phyloP scores from a whole-genome alignment of 2,888 invertebrate genomes.

The Reticulitermes lucifugus region DNA sequence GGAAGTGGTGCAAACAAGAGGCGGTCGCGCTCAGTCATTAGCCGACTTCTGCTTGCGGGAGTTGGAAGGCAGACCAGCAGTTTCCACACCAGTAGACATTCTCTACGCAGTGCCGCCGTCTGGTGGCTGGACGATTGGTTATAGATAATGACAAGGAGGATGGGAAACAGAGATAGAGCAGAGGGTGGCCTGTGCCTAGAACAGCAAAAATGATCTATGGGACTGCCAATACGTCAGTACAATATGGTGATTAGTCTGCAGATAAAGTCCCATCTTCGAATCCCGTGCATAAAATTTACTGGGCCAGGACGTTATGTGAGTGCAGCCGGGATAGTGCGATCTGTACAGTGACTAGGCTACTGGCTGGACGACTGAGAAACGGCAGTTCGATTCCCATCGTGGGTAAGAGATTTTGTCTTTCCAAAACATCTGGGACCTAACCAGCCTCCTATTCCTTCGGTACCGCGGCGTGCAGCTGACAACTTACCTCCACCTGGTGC shows the following conservation, averaged over 20 bases:
- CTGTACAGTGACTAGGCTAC: no score
- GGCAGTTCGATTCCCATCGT: no score
- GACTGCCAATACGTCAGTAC: neutral
- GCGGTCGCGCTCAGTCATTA: neutral
- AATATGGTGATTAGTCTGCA: no score
- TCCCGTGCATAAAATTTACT: neutral
- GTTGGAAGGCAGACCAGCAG: constrained; percentile 4
- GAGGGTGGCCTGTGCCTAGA: neutral
- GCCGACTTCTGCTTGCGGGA: neutral
- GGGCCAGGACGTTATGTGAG: neutral
- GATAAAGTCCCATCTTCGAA: neutral
- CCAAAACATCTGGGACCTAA: no score
- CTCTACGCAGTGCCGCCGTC: neutral
- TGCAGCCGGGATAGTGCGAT: no score
- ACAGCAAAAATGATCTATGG: neutral
- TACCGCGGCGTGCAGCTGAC: no score
- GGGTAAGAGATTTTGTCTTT: no score
- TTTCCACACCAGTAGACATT: constrained; percentile 14
- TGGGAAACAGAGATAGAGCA: neutral
- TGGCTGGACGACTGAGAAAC: no score
- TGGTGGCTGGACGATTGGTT: constrained; percentile 26
- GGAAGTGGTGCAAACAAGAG: constrained; percentile 4
- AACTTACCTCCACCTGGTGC: no score
- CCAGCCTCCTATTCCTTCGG: no score
- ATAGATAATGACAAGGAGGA: constrained; percentile 30